Evolutionary conservation across 2,797 vertebrate genomes (phyloP).

Genomic region (Poecilia picta): DNA sequence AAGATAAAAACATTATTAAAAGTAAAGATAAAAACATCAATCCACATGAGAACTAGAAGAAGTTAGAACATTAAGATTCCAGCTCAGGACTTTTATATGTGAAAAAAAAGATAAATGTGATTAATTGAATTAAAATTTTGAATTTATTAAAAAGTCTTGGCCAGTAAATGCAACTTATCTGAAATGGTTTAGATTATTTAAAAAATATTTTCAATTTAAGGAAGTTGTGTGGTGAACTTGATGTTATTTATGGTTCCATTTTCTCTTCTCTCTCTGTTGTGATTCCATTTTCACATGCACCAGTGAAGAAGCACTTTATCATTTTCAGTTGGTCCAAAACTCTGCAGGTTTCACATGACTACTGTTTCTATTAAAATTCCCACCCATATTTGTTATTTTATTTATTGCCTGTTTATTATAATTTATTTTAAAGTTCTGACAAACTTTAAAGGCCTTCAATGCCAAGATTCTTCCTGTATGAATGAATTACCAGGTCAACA

Average conservation of each 20-base stretch:
- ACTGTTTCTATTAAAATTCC: background rate
- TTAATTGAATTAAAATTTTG: too few relatives aligned
- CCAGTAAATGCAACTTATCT: background rate
- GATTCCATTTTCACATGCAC: background rate
- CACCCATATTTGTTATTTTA: background rate
- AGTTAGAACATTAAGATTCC: too few relatives aligned
- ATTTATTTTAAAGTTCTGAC: background rate
- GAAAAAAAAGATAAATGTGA: too few relatives aligned
- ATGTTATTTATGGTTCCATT: background rate
- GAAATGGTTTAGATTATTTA: background rate
- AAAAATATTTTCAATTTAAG: background rate
- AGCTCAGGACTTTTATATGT: too few relatives aligned
- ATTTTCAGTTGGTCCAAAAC: too few relatives aligned
- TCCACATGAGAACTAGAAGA: too few relatives aligned
- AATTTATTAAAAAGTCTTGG: background rate
- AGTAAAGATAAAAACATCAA: too few relatives aligned
- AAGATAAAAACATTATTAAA: too few relatives aligned
- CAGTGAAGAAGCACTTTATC: too few relatives aligned
- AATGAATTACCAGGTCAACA: background rate
- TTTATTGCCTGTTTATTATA: background rate
- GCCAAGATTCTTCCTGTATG: background rate
- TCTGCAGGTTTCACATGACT: too few relatives aligned
- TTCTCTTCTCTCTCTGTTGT: background rate
- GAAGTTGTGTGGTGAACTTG: background rate
- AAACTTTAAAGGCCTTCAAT: background rate